These are phyloP conservation scores for Latheticus oryzae DNA, from an alignment of 2,888 invertebrate species.

Conservation along the genomic window DNA sequence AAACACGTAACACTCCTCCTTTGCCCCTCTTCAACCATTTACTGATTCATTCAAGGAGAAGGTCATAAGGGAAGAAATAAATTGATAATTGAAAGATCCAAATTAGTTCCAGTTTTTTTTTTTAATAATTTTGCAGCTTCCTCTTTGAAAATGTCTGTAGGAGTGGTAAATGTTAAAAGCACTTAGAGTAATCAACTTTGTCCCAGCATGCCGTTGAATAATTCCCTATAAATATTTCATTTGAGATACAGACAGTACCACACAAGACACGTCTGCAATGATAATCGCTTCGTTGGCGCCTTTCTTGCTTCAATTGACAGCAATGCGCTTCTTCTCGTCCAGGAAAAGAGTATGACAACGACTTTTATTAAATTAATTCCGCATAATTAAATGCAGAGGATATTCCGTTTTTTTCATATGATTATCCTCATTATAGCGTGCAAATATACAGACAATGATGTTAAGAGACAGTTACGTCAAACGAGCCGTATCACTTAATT, in stretches of 20 bases:
- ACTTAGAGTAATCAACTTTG: too few species aligned
- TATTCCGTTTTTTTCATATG: too few species aligned
- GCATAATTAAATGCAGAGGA: too few species aligned
- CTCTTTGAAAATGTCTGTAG: too few species aligned
- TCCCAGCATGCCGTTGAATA: too few species aligned
- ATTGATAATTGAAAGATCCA: too few species aligned
- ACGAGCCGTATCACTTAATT: conserved; percentile 30
- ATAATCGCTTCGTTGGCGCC: conserved; percentile 23
- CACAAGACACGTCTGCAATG: conserved; percentile 15
- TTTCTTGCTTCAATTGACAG: too few species aligned
- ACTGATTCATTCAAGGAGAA: conserved; percentile 11
- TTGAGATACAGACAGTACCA: conserved; percentile 20
- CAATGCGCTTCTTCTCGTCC: too few species aligned
- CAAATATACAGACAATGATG: conserved; percentile 11
- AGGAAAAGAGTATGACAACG: not conserved
- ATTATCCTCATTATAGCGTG: conserved; percentile 1
- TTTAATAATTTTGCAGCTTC: too few species aligned
- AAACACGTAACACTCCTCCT: conserved; percentile 50
- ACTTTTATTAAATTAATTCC: not conserved
- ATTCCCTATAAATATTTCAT: conserved; percentile 25
- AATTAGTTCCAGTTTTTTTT: too few species aligned
- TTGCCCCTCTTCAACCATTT: conserved; percentile 33
- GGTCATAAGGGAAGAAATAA: too few species aligned
- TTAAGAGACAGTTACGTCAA: conserved; percentile 25
- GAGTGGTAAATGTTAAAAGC: too few species aligned